Conservation (phyloP, 2,888 invertebrate genomes). For the Parnassius mnemosyne region DNA sequence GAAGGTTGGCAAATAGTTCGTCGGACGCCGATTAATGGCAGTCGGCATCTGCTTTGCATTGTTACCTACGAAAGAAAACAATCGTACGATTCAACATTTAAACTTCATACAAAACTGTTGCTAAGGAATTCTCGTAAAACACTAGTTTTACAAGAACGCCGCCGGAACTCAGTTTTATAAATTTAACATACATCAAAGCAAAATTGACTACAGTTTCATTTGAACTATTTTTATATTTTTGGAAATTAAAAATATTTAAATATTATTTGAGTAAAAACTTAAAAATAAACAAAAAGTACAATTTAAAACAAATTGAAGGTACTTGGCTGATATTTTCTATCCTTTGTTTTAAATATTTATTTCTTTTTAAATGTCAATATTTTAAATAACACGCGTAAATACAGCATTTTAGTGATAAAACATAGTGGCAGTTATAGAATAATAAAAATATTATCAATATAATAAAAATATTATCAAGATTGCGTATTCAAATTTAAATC, state of each 20-base stretch:
- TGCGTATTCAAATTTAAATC: too few species aligned
- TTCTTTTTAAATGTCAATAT: too few species aligned
- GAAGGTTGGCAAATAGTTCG: conserved; percentile 3
- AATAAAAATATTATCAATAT: too few species aligned
- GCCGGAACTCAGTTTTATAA: background rate
- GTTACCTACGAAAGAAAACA: conserved; percentile 11
- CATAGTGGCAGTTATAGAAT: conserved; percentile 18
- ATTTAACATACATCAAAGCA: conserved; percentile 17
- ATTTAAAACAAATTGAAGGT: too few species aligned
- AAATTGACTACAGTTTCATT: conserved; percentile 8
- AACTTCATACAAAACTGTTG: conserved; percentile 15
- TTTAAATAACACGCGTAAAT: background rate
- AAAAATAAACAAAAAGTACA: too few species aligned
- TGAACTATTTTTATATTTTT: background rate
- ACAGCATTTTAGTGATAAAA: background rate
- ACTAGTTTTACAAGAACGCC: conserved; percentile 17
- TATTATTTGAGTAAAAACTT: too few species aligned
- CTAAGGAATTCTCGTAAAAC: conserved; percentile 15
- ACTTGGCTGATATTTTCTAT: too few species aligned
- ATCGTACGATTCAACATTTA: conserved; percentile 4
- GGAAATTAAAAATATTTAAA: too few species aligned
- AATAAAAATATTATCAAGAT: too few species aligned
- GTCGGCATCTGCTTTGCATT: conserved; percentile 15
- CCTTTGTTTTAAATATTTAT: too few species aligned
- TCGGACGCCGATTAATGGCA: conserved; percentile 1